These are phyloP conservation scores for Macaca mulatta DNA, from an alignment of 2,113 vertebrate genomes.

Conservation along the genomic window DNA sequence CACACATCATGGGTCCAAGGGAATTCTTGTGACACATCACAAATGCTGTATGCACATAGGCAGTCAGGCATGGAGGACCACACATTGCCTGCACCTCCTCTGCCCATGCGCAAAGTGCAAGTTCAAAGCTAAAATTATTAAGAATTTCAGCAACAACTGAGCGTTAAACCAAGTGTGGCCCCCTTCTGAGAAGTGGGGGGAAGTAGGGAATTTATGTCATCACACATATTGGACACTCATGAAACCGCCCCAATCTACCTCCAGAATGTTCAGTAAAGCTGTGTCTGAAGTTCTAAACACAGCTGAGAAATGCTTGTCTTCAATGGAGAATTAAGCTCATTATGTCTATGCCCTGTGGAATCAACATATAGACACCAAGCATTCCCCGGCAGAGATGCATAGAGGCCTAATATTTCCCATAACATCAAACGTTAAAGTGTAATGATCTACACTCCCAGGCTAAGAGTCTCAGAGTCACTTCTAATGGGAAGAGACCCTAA, in stretches of 20 bases:
- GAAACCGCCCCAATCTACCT: not conserved
- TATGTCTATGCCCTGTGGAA: not conserved
- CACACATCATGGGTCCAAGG: not conserved
- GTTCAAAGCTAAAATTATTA: not conserved
- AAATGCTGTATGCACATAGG: not conserved
- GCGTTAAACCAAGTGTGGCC: fast-evolving
- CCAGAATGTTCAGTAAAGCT: not conserved
- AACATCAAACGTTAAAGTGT: not conserved
- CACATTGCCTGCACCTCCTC: not conserved
- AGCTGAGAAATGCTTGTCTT: not conserved
- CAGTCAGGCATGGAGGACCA: not conserved
- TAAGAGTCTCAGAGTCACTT: not conserved
- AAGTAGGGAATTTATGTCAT: fast-evolving
- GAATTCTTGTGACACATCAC: not conserved
- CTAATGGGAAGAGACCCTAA: not conserved
- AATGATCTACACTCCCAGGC: not conserved
- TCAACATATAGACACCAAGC: not conserved
- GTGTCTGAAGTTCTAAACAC: not conserved
- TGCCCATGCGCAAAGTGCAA: not conserved
- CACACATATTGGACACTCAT: fast-evolving
- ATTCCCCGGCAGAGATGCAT: too few species aligned
- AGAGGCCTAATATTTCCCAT: not conserved
- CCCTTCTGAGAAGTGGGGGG: not conserved
- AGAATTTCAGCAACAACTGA: not conserved
- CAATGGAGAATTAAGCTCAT: not conserved